A percentile compares a stretch with the other conserved stretches of the same genome.
phyloP scores from a whole-genome alignment of 2,113 vertebrate species.

The Scalopus aquaticus region DNA sequence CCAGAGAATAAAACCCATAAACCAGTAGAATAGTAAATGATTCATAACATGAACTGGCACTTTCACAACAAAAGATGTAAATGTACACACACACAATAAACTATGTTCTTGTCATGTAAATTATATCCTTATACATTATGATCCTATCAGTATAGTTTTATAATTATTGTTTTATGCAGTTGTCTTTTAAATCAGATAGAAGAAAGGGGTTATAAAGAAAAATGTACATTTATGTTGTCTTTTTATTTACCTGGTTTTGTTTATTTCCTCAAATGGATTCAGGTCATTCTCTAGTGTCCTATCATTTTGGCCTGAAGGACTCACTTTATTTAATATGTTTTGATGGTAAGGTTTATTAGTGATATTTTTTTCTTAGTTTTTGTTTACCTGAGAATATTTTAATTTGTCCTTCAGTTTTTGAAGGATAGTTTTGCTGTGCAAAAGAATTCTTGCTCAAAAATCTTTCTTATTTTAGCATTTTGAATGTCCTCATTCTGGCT shows the following conservation, averaged over 20 bases:
- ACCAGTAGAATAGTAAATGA: not conserved
- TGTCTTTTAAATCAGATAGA: conserved; percentile 12
- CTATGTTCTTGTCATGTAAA: not conserved
- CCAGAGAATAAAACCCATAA: not conserved
- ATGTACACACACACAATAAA: not conserved
- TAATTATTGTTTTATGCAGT: not conserved
- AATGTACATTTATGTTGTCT: not conserved
- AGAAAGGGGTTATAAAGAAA: not conserved
- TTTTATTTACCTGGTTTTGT: not conserved
- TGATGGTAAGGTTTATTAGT: not conserved
- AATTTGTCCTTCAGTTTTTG: not conserved
- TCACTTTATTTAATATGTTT: not conserved
- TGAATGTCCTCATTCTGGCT: not conserved
- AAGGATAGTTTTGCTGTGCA: not conserved
- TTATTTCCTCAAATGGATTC: not conserved
- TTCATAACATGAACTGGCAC: not conserved
- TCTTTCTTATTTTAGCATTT: not conserved
- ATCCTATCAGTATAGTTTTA: not conserved
- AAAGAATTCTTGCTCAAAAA: not conserved
- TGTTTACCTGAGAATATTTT: conserved; percentile 1
- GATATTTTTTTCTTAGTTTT: not conserved
- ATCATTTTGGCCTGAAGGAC: not conserved
- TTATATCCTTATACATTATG: not conserved
- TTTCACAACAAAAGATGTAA: not conserved
- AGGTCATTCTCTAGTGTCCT: not conserved